These are phyloP conservation scores for Scaptomyza polygonia DNA, from an alignment of 2,888 invertebrate species.

Conservation along the genomic window DNA sequence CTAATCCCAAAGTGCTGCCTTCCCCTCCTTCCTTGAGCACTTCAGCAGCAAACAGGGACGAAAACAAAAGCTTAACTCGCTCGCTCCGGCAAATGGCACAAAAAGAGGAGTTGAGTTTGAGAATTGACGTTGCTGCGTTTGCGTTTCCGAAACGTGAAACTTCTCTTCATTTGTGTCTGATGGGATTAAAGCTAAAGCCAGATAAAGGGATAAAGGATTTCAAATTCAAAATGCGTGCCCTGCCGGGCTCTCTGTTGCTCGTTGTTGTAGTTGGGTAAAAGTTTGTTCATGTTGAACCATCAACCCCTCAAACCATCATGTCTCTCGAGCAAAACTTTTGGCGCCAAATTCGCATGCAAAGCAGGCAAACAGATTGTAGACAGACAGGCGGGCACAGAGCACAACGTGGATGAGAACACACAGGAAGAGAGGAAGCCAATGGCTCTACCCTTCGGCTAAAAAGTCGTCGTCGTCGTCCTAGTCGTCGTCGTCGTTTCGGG, in stretches of 20 bases:
- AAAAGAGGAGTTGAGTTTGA: conserved; percentile 20
- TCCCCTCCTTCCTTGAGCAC: conserved; percentile 46
- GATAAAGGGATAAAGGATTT: conserved; percentile 85
- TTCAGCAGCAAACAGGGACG: conserved; percentile 74
- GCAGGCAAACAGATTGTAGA: conserved; percentile 38
- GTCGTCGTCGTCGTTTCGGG: background rate
- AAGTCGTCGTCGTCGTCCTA: background rate
- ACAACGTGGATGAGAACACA: background rate
- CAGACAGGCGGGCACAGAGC: background rate
- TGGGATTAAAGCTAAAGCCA: conserved; percentile 85
- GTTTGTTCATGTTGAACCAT: conserved; percentile 20
- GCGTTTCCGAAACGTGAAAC: conserved; percentile 76
- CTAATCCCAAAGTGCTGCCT: conserved; percentile 69
- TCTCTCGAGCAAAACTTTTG: conserved; percentile 57
- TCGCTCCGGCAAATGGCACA: conserved; percentile 25
- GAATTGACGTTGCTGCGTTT: conserved; percentile 45
- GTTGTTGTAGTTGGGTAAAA: conserved; percentile 28
- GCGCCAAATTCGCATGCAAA: conserved; percentile 79
- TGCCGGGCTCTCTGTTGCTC: conserved; percentile 9
- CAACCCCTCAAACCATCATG: background rate
- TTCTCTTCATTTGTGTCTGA: conserved; percentile 83
- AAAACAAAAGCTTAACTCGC: conserved; percentile 75
- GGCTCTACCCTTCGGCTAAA: conserved; percentile 11
- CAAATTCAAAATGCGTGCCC: conserved; percentile 71
- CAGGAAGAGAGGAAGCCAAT: background rate